Conservation (phyloP, 2,113 vertebrate species). For the Elephantulus edwardii region DNA sequence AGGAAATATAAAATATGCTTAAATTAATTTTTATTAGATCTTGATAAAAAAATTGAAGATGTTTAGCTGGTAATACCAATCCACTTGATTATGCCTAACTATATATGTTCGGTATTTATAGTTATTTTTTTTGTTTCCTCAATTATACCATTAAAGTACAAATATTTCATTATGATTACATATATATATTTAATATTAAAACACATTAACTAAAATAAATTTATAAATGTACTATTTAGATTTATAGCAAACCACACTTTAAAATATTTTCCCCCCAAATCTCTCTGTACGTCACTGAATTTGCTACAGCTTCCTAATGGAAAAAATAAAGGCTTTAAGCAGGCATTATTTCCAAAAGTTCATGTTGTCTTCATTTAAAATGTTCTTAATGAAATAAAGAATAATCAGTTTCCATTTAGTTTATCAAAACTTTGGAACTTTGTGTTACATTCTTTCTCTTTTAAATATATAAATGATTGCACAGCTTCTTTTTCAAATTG, state of each 20-base stretch:
- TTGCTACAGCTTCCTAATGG: background rate
- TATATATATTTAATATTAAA: conserved; percentile 8
- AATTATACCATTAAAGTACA: background rate
- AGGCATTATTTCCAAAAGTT: background rate
- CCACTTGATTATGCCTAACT: background rate
- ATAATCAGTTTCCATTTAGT: background rate
- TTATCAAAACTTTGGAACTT: conserved; percentile 21
- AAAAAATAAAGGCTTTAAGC: background rate
- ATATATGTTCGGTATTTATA: background rate
- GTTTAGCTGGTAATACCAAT: background rate
- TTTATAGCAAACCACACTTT: background rate
- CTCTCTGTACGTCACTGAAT: background rate
- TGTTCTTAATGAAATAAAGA: conserved; percentile 20
- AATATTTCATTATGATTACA: background rate
- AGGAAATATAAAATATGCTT: background rate
- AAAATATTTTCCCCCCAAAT: background rate
- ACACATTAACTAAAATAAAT: background rate
- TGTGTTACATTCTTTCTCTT: background rate
- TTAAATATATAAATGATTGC: background rate
- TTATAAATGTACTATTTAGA: background rate
- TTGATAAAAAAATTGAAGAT: background rate
- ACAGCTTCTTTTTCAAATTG: conserved; percentile 11
- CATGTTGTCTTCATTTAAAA: conserved; percentile 3
- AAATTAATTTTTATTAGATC: background rate
- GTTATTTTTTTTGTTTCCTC: background rate